A percentile compares a stretch with the other conserved stretches of the same genome.
These are phyloP conservation scores for Drosophila peninsularis DNA, from an alignment of 2,888 invertebrate species.

Conservation along the genomic window DNA sequence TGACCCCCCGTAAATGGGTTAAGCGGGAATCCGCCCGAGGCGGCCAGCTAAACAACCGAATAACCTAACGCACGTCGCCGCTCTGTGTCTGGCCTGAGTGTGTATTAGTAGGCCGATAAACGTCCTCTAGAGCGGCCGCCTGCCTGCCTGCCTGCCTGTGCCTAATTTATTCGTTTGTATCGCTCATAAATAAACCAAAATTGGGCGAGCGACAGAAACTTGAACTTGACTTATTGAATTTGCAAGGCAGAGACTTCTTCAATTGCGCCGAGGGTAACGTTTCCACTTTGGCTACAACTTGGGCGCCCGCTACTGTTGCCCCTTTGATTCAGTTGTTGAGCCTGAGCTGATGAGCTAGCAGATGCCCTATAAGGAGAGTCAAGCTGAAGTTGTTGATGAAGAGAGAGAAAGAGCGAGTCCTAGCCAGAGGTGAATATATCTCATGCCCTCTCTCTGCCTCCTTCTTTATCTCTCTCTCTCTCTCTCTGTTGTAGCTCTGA, in stretches of 20 bases:
- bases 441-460: not conserved
- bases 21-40: constrained; percentile 61
- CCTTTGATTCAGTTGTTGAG: constrained; percentile 14
- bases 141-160: constrained; percentile 45
- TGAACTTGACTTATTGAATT: constrained; percentile 76
- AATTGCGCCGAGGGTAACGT: constrained; percentile 53
- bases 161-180: constrained; percentile 77
- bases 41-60: constrained; percentile 60
- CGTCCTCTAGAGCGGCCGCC: constrained; percentile 4
- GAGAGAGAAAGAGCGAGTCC: not conserved
- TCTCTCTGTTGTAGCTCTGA: too few species aligned
- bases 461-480: not conserved
- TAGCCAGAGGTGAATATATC: not conserved
- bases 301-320: constrained; percentile 9
- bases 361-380: not conserved
- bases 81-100: constrained; percentile 10
- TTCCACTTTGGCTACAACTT: constrained; percentile 3
- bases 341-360: not conserved
- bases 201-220: constrained; percentile 66
- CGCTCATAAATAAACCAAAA: constrained; percentile 78
- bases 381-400: too few species aligned
- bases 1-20: constrained; percentile 74
- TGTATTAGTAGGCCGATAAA: constrained; percentile 10
- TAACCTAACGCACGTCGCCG: constrained; percentile 54
- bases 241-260: constrained; percentile 61